These are phyloP conservation scores for Drosophila pallidifrons DNA, from an alignment of 1,140 invertebrate species.

Conservation along the genomic window DNA sequence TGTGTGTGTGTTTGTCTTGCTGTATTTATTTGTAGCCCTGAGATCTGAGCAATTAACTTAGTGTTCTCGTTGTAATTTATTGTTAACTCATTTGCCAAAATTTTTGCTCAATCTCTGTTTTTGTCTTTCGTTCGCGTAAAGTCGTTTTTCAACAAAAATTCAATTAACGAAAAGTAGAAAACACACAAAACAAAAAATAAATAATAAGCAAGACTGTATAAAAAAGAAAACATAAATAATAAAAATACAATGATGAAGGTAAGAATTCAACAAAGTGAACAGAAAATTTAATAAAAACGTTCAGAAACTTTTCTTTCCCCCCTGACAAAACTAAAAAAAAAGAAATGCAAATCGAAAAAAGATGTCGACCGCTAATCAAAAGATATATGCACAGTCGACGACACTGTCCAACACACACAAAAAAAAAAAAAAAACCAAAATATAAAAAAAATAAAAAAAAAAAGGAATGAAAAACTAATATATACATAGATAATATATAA, in stretches of 20 bases:
- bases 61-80: slow-evolving; percentile 50
- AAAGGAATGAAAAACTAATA: neutral
- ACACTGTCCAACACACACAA: slow-evolving; percentile 13
- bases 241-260: slow-evolving; percentile 72
- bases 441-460: neutral
- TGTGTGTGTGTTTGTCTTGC: slow-evolving; percentile 53
- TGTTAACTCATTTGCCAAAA: slow-evolving; percentile 23
- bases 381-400: slow-evolving; percentile 16
- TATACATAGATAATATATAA: slow-evolving; percentile 2
- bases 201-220: slow-evolving; percentile 21
- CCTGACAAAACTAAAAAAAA: slow-evolving; percentile 30
- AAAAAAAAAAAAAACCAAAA: neutral
- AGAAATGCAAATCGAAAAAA: slow-evolving; percentile 8
- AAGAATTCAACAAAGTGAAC: slow-evolving; percentile 72
- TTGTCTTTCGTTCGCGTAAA: slow-evolving; percentile 62
- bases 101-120: slow-evolving; percentile 48
- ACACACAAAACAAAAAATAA: slow-evolving; percentile 41
- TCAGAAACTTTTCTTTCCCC: slow-evolving; percentile 48
- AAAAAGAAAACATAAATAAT: slow-evolving; percentile 43
- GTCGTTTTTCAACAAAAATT: slow-evolving; percentile 30
- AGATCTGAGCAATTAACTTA: slow-evolving; percentile 29
- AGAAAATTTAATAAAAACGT: slow-evolving; percentile 59
- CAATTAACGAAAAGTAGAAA: slow-evolving; percentile 12
- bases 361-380: slow-evolving; percentile 9
- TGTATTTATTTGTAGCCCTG: slow-evolving; percentile 57